These are phyloP conservation scores for Aleiodes sp. DNA, from an alignment of 1,140 invertebrate genomes.

Conservation along the genomic window DNA sequence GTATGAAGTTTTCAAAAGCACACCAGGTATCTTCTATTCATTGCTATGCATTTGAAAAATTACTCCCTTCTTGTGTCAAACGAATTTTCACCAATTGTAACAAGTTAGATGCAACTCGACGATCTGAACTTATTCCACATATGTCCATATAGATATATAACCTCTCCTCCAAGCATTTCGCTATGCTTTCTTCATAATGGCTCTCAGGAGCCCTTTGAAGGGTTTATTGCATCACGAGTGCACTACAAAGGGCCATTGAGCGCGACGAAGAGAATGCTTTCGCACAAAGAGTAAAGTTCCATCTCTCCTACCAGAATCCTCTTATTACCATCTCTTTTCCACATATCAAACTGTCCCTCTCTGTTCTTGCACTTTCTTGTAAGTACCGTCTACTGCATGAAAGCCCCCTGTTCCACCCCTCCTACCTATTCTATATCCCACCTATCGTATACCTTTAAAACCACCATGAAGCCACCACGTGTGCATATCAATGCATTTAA, in stretches of 20 bases:
- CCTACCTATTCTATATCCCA: not conserved
- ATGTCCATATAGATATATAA: constrained; percentile 3
- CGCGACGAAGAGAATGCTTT: constrained; percentile 6
- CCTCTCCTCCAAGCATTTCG: not conserved
- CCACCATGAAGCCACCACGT: constrained; percentile 2
- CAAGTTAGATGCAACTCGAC: not conserved
- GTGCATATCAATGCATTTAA: constrained; percentile 32
- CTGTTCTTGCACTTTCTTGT: not conserved
- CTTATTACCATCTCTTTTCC: not conserved
- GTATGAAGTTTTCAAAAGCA: no score
- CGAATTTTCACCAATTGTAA: not conserved
- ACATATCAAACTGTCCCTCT: not conserved
- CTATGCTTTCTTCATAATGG: constrained; percentile 12
- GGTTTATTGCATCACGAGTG: constrained; percentile 25
- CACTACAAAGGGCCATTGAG: constrained; percentile 27
- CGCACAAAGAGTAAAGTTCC: constrained; percentile 16
- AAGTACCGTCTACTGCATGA: not conserved
- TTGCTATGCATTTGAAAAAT: not conserved
- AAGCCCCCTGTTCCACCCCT: not conserved
- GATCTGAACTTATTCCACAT: not conserved
- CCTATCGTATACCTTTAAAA: not conserved
- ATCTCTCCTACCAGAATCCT: not conserved
- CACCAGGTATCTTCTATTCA: not conserved
- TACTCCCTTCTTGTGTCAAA: not conserved
- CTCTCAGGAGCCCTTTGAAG: constrained; percentile 1